Percentiles rank a stretch among this genome's conserved stretches.
These are phyloP conservation scores for Ailurus styani DNA, from an alignment of 2,113 vertebrate species.

Conservation along the genomic window DNA sequence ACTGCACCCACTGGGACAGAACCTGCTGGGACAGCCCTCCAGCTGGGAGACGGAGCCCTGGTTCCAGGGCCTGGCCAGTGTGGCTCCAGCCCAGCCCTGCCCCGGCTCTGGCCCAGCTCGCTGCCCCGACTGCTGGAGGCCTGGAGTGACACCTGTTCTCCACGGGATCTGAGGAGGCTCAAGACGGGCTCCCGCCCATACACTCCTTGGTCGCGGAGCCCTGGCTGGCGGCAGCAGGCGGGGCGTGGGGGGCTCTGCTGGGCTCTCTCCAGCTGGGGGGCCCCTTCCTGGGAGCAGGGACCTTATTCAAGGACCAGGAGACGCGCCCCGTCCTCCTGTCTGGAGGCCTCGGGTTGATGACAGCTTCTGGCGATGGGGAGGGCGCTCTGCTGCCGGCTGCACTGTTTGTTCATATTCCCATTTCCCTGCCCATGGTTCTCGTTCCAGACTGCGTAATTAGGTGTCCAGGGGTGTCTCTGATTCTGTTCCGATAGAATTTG, in stretches of 20 bases:
- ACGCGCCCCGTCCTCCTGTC: not conserved
- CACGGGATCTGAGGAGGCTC: not conserved
- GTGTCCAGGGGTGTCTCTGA: not conserved
- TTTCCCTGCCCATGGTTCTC: not conserved
- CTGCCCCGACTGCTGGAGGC: not conserved
- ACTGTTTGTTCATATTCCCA: not conserved
- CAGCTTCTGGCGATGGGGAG: not conserved
- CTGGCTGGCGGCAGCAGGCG: not conserved
- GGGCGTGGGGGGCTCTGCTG: not conserved
- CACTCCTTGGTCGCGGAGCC: not conserved
- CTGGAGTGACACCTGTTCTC: not conserved
- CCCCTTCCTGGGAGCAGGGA: not conserved
- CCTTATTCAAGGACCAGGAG: not conserved
- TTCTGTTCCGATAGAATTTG: conserved; percentile 48
- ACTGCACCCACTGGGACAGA: not conserved
- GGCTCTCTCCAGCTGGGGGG: not conserved
- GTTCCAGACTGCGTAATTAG: conserved; percentile 31
- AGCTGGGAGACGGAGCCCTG: not conserved
- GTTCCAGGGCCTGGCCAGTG: not conserved
- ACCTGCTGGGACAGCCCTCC: not conserved
- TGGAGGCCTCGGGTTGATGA: not conserved
- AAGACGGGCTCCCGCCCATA: not conserved
- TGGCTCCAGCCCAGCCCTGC: not conserved
- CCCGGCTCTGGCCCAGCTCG: not conserved
- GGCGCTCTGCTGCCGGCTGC: not conserved